Evolutionary conservation across 2,113 vertebrate species (phyloP), one percentile per base, ranked within the genome.

Genomic region (Syrmaticus mikado): DNA sequence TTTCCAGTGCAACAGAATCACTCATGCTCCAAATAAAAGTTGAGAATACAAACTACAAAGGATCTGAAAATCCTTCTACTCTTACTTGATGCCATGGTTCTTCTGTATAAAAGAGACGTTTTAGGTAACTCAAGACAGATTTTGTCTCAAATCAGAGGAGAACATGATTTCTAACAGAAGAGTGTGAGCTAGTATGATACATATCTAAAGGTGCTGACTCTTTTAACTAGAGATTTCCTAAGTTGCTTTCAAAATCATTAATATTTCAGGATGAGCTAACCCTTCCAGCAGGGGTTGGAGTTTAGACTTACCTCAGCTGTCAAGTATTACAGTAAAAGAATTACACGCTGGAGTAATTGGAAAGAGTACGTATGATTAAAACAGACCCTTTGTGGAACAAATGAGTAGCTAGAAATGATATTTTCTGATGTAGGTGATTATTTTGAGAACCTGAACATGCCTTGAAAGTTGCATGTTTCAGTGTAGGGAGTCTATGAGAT

Each of bases 41-140:
- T 0, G 1, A 87, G 61, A 85, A 75, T 28, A 43, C 38, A 20
- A 89, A 64, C 11, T 30, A 27, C 21, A 21, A 0, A 3, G 12
- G 58, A 27, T 16, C 24, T 58, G 36, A 52, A 61, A 72, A 72
- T 64, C 38, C 24, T 4, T 41, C 67, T 22, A 7, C 36, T 92
- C 46, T 22, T 34, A 30, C 38, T 52, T 70, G 16, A 40, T 77
- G 40, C 19, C 55, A 13, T 30, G 38, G 27, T 72, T 67, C 41
- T 65, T 55, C 9, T n/a, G 12, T 27, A 62, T 7, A 64, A 58
- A 71, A 50, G 3, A n/a, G 3, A n/a, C 6, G 28, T 18, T 2
- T 82, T 52, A 61, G 3, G 36, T 12, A 93, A 68, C 68, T 78
- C 14, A 14, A 89, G 57, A 74, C 15, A n/a, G 30, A 36, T 46